These are phyloP conservation scores for Amphilophus citrinellus DNA, from an alignment of 2,113 vertebrate genomes.

Conservation along the genomic window DNA sequence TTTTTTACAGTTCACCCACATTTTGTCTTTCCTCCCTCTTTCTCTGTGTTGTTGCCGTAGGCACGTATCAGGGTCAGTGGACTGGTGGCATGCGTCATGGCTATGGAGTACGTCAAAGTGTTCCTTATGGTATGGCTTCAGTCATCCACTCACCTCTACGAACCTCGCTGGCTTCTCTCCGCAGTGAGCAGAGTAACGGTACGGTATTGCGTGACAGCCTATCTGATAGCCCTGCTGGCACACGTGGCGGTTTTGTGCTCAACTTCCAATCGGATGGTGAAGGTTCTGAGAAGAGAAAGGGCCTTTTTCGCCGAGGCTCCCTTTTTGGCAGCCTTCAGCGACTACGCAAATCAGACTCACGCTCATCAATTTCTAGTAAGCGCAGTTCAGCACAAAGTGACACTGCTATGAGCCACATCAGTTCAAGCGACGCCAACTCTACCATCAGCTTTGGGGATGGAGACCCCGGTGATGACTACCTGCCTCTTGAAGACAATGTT, in stretches of 20 bases:
- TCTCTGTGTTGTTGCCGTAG: constrained; percentile 72
- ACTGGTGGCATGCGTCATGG: constrained; percentile 98
- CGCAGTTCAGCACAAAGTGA: constrained; percentile 95
- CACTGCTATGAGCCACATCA: constrained; percentile 96
- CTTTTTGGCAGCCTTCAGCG: constrained; percentile 94
- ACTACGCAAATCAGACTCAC: constrained; percentile 94
- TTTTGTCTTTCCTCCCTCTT: background rate
- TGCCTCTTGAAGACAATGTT: constrained; percentile 91
- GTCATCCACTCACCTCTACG: constrained; percentile 95
- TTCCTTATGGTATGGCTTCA: constrained; percentile 97
- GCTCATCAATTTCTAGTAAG: constrained; percentile 98
- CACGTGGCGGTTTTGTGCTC: constrained; percentile 94
- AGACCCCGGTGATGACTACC: constrained; percentile 88
- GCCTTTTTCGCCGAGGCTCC: constrained; percentile 92
- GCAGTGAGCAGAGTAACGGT: constrained; percentile 97
- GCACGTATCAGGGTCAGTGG: constrained; percentile 99
- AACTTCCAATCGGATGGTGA: constrained; percentile 93
- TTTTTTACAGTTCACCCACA: background rate
- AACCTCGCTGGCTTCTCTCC: constrained; percentile 93
- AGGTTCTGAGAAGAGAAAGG: constrained; percentile 93
- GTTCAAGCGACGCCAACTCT: constrained; percentile 96
- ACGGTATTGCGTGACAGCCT: constrained; percentile 88
- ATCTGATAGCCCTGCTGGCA: constrained; percentile 79
- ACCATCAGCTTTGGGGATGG: constrained; percentile 95
- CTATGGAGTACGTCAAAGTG: constrained; percentile 96